Evolutionary conservation across 2,113 vertebrate species (phyloP), one percentile per base, ranked within the genome.

Genomic region (Aegotheles bennettii): DNA sequence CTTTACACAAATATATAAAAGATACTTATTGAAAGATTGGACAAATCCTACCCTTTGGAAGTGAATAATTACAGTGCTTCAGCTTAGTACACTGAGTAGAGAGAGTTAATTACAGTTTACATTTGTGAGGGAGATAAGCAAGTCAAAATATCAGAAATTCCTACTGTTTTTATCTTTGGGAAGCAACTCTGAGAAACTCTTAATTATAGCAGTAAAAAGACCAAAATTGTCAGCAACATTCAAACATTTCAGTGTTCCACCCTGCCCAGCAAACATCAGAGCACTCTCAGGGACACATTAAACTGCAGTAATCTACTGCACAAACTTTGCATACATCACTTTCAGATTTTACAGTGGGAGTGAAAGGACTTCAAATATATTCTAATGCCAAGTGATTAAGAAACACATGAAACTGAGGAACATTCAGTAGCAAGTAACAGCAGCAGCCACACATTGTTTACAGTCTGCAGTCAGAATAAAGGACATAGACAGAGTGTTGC

Each of bases 21-120:
- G 43, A 74, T 29, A 50, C 36, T 92, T 57, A 50, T 19, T 82
- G 89, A 71, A 90, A 78, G 50, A 92, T 17, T 50, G 65, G 78
- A 53, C 59, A 83, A 76, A 61, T 38, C 59, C 77, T 75, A 84
- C 61, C 84, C 84, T 79, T 38, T 74, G 65, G 59, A 93, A 96
- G 77, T 77, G 79, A 84, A 53, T 94, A 97, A 97, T 97, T 96
- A 89, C 60, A 95, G 87, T 36, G 76, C 59, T 91, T 35, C 70
- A 50, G 78, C 68, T 95, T 75, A 90, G 78, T 7, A 29, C 59
- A 57, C 84, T 57, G 71, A 93, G 54, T 11, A 76, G 69, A 68
- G 74, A 71, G 84, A 69, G 88, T 50, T 94, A 97, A 97, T 96
- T 94, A 87, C 64, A 89, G 77, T 85, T 97, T 97, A 53, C 9